Base-by-base conservation (phyloP, 2,888 invertebrate genomes). In the Cantharis lateralis region DNA sequence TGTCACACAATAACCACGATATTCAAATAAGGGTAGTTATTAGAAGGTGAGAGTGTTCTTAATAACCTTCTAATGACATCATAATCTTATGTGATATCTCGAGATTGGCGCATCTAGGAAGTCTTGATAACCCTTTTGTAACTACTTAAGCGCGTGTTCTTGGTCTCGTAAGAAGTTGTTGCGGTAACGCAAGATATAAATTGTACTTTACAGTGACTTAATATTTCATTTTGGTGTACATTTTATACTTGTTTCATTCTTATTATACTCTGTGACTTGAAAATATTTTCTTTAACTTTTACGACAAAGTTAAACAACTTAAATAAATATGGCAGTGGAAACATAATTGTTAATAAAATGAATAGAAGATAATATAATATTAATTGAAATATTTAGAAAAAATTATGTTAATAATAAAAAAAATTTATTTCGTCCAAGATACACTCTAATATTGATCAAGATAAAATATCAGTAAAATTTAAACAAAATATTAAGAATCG, bases 61-160 rank as follows among this genome's bases (percentile, higher is more conserved):
- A 84, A 84, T 84, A 84, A 84, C 83, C 82, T 80, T 77, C 83
- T 84, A 84, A 84, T 84, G 83, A 84, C 83, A 83, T 83, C 84
- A 83, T 84, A 84, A 84, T 84, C 84, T 83, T 82, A 80, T 84
- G 84, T 83, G 84, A 84, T 84, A 84, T 84, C 84, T 83, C 79
- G 83, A 83, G 83, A 83, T 83, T 83, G 82, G 81, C 78, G 82
- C 80, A 79, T 81, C 82, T 80, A 80, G 82, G 81, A 82, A 79
- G 79, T 79, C 74, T 75, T 75, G 79, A 79, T 80, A 80, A 81
- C 80, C 81, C 81, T 80, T 75, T 66, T 79, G 72, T 75, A 71
- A 70, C 78, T 68, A 78, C 71, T 76, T 61, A 10, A 74, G 74
- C 77, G 78, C 77, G 77, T 78, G 76, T 70, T 79, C 74, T 69